Conservation (phyloP, 2,888 invertebrate species). For the Tetrapedia diversipes region DNA sequence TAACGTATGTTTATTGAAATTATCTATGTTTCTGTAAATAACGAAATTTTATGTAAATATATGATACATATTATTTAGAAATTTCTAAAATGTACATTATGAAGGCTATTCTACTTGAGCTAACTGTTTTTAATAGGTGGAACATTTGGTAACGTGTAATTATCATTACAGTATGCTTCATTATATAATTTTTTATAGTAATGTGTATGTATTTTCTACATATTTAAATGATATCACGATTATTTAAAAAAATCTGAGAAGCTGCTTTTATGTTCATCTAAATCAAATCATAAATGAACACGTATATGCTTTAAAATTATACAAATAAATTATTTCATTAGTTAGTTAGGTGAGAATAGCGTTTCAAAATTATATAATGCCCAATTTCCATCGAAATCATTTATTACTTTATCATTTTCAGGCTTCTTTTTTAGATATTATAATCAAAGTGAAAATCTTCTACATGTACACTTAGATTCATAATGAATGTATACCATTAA, state of each 20-base stretch:
- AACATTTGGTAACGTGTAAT: conserved; percentile 32
- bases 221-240: conserved; percentile 22
- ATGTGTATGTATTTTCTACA: conserved; percentile 38
- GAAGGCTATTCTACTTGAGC: conserved; percentile 63
- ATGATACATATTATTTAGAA: conserved; percentile 50
- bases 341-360: conserved; percentile 61
- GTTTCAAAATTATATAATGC: conserved; percentile 49
- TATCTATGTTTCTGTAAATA: conserved; percentile 64
- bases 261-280: conserved; percentile 36
- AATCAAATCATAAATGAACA: conserved; percentile 26
- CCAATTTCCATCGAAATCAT: conserved; percentile 59
- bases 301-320: conserved; percentile 24
- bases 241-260: conserved; percentile 7
- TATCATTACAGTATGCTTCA: conserved; percentile 44
- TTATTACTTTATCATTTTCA: conserved; percentile 24
- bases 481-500: conserved; percentile 31
- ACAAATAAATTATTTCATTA: conserved; percentile 37
- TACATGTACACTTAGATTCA: conserved; percentile 16
- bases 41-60: conserved; percentile 62
- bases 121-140: conserved; percentile 50
- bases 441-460: background rate
- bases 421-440: conserved; percentile 8
- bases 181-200: conserved; percentile 31
- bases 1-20: conserved; percentile 35
- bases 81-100: conserved; percentile 48